phyloP scores from a whole-genome alignment of 2,797 vertebrate genomes.

The Mus minutoides region DNA sequence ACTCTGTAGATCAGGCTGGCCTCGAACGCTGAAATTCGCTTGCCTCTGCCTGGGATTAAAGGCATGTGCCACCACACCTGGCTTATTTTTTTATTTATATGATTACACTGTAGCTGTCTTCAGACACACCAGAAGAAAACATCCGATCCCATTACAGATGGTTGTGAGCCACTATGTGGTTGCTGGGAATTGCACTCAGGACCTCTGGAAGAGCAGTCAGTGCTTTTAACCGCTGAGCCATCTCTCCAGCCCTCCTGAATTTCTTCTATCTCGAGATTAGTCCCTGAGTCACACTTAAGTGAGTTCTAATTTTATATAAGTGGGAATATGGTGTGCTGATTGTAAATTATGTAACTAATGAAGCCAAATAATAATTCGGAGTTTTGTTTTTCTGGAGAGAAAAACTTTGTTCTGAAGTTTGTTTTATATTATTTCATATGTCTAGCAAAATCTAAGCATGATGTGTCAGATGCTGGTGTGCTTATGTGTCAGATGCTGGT shows the following conservation, averaged over 20 bases:
- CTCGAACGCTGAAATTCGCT: no score
- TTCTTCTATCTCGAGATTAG: slow-evolving; percentile 31
- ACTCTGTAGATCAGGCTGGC: no score
- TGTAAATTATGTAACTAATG: slow-evolving; percentile 58
- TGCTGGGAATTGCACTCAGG: no score
- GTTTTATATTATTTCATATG: slow-evolving; percentile 48
- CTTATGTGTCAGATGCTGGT: neutral
- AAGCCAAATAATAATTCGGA: slow-evolving; percentile 51
- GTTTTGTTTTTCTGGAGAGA: slow-evolving; percentile 37
- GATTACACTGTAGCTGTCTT: no score
- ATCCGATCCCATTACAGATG: no score
- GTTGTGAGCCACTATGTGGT: no score
- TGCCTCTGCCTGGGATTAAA: no score
- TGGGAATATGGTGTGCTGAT: neutral
- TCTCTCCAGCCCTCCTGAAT: slow-evolving; percentile 3
- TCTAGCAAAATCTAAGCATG: neutral
- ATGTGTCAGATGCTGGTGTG: neutral
- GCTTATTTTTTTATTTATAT: no score
- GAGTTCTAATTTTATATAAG: slow-evolving; percentile 37
- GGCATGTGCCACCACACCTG: no score
- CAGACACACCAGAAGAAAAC: no score
- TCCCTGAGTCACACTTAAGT: neutral
- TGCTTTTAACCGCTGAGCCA: no score
- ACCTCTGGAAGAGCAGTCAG: no score
- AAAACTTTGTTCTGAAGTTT: slow-evolving; percentile 43